Evolutionary conservation across 2,888 invertebrate species (phyloP).

Genomic region (Synergus laeviventris): DNA sequence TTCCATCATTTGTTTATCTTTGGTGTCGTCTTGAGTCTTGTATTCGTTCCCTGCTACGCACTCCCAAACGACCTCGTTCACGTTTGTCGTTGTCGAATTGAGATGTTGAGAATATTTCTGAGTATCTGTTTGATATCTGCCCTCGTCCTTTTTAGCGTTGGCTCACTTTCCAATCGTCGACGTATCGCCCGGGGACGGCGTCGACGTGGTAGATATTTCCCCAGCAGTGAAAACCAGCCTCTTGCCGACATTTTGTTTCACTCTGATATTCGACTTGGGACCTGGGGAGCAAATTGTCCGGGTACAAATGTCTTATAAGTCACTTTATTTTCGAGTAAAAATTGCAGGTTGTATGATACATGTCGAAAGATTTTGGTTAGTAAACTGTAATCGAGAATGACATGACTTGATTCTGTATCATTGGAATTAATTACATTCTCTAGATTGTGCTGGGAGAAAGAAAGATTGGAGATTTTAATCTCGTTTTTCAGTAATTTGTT

Average conservation of each 20-base stretch:
- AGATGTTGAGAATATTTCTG: neutral
- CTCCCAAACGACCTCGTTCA: conserved; percentile 45
- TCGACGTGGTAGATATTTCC: conserved; percentile 33
- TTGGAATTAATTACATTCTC: neutral
- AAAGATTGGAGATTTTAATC: neutral
- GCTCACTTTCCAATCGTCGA: conserved; percentile 37
- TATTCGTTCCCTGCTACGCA: conserved; percentile 33
- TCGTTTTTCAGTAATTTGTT: neutral
- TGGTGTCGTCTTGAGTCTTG: conserved; percentile 18
- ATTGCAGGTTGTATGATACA: neutral
- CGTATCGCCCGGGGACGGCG: conserved; percentile 42
- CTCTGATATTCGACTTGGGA: neutral
- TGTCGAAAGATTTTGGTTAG: neutral
- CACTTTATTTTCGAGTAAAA: neutral
- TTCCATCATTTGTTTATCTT: conserved; percentile 21
- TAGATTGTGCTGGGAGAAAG: neutral
- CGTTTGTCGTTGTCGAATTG: conserved; percentile 28
- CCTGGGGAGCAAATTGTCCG: neutral
- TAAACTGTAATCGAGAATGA: neutral
- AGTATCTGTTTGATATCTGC: conserved; percentile 1
- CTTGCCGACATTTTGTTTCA: conserved; percentile 37
- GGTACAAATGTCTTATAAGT: neutral
- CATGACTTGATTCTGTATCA: neutral
- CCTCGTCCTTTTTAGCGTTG: conserved; percentile 40
- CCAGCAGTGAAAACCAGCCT: conserved; percentile 30